Conservation (phyloP, 2,797 vertebrate species). For the Falco berigora region DNA sequence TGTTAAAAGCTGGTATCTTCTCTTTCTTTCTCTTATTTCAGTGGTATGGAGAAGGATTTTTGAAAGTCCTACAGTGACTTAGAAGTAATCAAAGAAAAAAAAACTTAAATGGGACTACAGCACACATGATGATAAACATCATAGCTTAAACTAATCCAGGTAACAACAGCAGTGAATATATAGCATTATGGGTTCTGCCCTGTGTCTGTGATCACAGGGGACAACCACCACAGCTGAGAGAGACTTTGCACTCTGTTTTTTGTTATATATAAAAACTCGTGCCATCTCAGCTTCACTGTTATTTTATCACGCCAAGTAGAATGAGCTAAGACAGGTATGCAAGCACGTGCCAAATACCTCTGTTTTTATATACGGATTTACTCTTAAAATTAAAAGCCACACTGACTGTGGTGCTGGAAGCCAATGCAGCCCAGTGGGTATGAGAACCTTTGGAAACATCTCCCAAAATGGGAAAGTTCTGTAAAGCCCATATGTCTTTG, state of each 20-base stretch:
- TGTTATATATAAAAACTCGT: not conserved
- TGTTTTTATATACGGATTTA: not conserved
- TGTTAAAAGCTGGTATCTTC: not conserved
- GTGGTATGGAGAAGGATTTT: not conserved
- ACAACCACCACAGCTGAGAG: not conserved
- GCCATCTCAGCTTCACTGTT: not conserved
- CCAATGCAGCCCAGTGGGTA: not conserved
- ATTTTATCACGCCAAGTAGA: not conserved
- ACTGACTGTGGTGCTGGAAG: not conserved
- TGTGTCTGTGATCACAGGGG: not conserved
- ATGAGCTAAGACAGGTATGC: not conserved
- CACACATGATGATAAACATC: rapidly evolving
- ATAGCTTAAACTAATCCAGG: not conserved
- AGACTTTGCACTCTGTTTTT: not conserved
- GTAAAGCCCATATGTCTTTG: not conserved
- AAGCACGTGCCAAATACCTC: not conserved
- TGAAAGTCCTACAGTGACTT: not conserved
- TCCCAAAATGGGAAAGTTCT: conserved; percentile 11
- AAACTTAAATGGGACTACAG: not conserved
- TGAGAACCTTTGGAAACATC: not conserved
- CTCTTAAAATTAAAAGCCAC: not conserved
- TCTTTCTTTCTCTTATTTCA: not conserved
- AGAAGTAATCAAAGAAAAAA: not conserved
- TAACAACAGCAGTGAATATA: not conserved
- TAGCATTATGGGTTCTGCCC: not conserved